Base-by-base conservation (phyloP, 1,140 invertebrate genomes). In the Drosophila prosaltans region DNA sequence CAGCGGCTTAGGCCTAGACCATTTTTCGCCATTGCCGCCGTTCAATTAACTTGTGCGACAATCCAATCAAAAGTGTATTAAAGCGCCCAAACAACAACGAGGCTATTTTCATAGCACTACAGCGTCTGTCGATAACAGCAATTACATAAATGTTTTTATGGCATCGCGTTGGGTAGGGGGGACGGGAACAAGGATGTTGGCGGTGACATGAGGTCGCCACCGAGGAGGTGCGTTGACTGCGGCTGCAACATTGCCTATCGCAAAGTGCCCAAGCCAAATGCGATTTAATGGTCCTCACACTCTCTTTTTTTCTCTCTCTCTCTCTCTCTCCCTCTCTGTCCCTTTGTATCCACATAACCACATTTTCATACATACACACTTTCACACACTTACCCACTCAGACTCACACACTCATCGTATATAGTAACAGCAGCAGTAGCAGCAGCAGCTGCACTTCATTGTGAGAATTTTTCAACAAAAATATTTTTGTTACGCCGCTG, bases 11-110 rank as follows among this genome's bases (percentile, higher is more conserved):
- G 77, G 59, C 54, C 9, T 40, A 43, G 54, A 41, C 28, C 11
- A 48, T 78, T 69, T 16, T 11, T 58, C n/a, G 30, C 41, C 55
- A 40, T 43, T 63, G 65, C 40, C 45, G 69, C 69, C 69, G 85
- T 90, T 90, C 84, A 88, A 88, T 88, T 88, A 88, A 88, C 84
- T 88, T 84, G 84, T 81, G 85, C 84, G 84, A 90, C 84, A 89
- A 89, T 88, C 84, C 84, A 88, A 88, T 88, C 84, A 88, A 88
- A 89, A 89, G 84, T 88, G 84, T 88, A 89, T 88, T 88, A 88
- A 88, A 81, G 78, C 73, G 43, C 57, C 71, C 84, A 74, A 72
- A 43, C 69, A 69, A 54, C 65, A 28, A 65, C 84, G 71, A 66
- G 69, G 39, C 83, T 67, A 88, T 86, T 83, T 81, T 69, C 57